A percentile compares a stretch with the other conserved stretches of the same genome.
Conservation (phyloP, 2,888 invertebrate species). For the Eupithecia tripunctaria region DNA sequence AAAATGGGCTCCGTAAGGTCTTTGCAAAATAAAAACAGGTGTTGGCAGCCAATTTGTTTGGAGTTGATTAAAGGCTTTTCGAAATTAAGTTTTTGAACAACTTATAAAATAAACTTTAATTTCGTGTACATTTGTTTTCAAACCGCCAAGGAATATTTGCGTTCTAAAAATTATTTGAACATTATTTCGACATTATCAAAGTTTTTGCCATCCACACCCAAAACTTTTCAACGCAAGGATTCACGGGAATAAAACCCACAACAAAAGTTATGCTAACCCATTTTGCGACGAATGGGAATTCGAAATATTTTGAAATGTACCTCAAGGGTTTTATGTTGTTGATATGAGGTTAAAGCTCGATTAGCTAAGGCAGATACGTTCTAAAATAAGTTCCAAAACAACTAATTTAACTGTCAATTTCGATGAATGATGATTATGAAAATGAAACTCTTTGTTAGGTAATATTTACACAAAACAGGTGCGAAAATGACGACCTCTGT, state of each 20-base stretch:
- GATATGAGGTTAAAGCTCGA: neutral
- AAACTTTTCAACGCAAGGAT: conserved; percentile 63
- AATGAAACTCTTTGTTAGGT: neutral
- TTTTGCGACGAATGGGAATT: conserved; percentile 59
- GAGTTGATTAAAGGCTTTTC: conserved; percentile 19
- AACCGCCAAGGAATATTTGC: neutral
- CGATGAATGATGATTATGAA: neutral
- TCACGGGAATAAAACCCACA: conserved; percentile 65
- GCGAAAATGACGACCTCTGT: too few relatives aligned
- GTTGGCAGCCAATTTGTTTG: conserved; percentile 14
- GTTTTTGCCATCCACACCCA: conserved; percentile 63
- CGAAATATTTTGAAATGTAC: conserved; percentile 43
- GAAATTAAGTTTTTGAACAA: conserved; percentile 11
- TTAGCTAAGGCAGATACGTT: neutral
- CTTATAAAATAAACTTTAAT: conserved; percentile 1
- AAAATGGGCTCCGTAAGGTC: conserved; percentile 18
- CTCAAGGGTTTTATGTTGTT: neutral
- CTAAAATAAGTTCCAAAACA: too few relatives aligned
- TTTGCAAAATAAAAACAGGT: conserved; percentile 18
- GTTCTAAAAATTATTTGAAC: conserved; percentile 43
- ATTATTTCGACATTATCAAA: conserved; percentile 75
- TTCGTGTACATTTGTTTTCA: conserved; percentile 6
- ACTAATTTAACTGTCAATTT: neutral
- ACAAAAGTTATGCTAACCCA: conserved; percentile 68
- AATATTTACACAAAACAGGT: neutral